Base-by-base conservation (phyloP, 2,113 vertebrate species). In the Chaenocephalus aceratus region DNA sequence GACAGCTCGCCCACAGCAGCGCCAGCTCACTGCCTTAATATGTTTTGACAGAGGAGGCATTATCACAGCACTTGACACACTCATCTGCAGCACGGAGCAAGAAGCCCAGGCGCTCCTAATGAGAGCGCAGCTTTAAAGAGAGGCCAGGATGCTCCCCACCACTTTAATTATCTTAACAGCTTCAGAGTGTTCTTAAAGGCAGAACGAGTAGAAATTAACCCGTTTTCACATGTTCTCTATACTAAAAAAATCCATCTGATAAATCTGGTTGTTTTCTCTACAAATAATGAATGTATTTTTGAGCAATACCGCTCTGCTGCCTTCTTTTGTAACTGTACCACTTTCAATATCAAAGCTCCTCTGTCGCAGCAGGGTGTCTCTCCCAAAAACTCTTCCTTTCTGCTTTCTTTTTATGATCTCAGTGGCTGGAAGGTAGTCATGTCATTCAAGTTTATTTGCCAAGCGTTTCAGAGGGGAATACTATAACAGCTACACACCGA, bases 1-100 rank as follows among this genome's bases (percentile, higher is more conserved):
- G 79, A 92, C 85, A 66, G 84, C 88, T 89, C 85, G 81, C 89
- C 83, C 83, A 91, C 82, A 87, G 90, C 77, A 84, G 67, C 54
- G 75, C 77, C 85, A 70, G 72, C 76, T 82, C 79, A 54, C 65
- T 79, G 88, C 91, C 62, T 74, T 89, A 91, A 90, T 89, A 77
- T 57, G 71, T 75, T 91, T 80, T 89, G 90, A 92, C 91, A 88
- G 88, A 79, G 76, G 72, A 87, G 67, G 75, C 75, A 44, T 83
- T 69, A 87, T 73, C 72, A 60, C 82, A 49, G 78, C 89, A 86
- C 91, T 84, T 21, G 18, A 76, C 63, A 65, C 67, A 65, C 67
- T 87, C 86, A 90, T 93, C 85, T 92, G 92, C 84, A 84, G 83
- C 88, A 77, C 18, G 7, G 49, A 76, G 73, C 49, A 54, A n/a